A percentile compares a stretch with the other conserved stretches of the same genome.
Conservation (phyloP, 1,140 invertebrate genomes). For the Drosophila serrata region DNA sequence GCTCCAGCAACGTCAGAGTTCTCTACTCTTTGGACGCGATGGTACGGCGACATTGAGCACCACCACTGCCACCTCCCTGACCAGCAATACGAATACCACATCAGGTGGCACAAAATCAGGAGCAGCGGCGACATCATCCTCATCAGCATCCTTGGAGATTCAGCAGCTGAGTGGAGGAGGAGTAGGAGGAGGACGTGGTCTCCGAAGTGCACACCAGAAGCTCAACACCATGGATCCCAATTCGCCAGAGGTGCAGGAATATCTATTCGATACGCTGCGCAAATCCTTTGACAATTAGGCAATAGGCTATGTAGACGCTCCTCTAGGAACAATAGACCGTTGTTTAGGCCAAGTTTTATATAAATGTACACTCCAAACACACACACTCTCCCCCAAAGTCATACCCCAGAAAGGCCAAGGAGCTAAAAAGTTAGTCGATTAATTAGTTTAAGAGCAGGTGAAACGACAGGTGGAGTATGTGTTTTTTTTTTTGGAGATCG, state of each 20-base stretch:
- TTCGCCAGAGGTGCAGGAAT: conserved; percentile 87
- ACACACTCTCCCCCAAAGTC: conserved; percentile 11
- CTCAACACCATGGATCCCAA: conserved; percentile 87
- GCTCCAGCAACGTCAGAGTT: conserved; percentile 72
- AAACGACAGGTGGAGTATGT: conserved; percentile 9
- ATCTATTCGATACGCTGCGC: conserved; percentile 88
- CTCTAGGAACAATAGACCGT: conserved; percentile 24
- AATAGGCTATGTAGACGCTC: conserved; percentile 35
- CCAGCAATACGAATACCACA: conserved; percentile 25
- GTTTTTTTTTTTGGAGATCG: conserved; percentile 52
- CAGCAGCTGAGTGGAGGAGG: conserved; percentile 19
- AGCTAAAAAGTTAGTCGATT: conserved; percentile 55
- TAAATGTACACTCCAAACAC: conserved; percentile 37
- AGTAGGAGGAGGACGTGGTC: conserved; percentile 4
- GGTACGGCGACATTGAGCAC: conserved; percentile 54
- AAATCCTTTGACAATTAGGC: conserved; percentile 87
- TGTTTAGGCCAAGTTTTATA: conserved; percentile 79
- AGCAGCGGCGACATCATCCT: background rate
- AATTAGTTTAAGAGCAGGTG: conserved; percentile 58
- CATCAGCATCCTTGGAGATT: conserved; percentile 3
- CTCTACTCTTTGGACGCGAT: conserved; percentile 59
- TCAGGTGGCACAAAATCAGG: conserved; percentile 20
- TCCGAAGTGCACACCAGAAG: conserved; percentile 79
- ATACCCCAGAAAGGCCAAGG: conserved; percentile 6
- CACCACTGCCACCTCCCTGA: conserved; percentile 44